A percentile compares a stretch with the other conserved stretches of the same genome.
Conservation (phyloP, 2,797 vertebrate species). For the Gymnoscopelus microlampas region DNA sequence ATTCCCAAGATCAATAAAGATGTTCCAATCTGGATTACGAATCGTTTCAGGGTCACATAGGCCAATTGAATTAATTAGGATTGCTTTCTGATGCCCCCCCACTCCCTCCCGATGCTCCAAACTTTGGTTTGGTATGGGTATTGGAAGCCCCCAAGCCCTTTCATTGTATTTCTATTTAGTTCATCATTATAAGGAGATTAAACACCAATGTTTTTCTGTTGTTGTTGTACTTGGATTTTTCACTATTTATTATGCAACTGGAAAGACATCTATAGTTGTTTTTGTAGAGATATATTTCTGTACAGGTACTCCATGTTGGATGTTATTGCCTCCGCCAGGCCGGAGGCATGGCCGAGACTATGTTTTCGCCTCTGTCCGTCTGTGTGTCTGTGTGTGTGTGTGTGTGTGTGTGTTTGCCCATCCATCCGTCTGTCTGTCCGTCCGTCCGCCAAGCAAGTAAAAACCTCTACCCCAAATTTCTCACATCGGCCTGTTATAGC, state of each 20-base stretch:
- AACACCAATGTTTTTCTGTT: conserved; percentile 2
- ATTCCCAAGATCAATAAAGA: conserved; percentile 93
- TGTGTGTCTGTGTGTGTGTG: no score
- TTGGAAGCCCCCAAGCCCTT: conserved; percentile 45
- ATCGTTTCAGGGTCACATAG: conserved; percentile 87
- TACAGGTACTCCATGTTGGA: not conserved
- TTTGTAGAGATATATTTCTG: not conserved
- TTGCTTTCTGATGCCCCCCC: conserved; percentile 85
- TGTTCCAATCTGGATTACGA: conserved; percentile 92
- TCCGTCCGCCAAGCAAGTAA: no score
- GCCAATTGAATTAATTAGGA: conserved; percentile 94
- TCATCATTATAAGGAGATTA: conserved; percentile 50
- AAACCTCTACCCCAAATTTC: no score
- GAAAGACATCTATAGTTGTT: no score
- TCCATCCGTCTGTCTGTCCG: no score
- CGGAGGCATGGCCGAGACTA: no score
- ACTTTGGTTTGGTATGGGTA: conserved; percentile 60
- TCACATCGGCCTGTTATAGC: no score
- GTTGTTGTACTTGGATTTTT: no score
- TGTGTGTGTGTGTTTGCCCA: no score
- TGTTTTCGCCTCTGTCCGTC: no score
- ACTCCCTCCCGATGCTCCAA: conserved; percentile 36
- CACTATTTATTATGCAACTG: no score
- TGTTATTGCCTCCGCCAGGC: conserved; percentile 31
- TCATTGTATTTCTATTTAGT: conserved; percentile 56